Evolutionary conservation across 2,797 vertebrate genomes (phyloP).

Genomic region (Gephyroberyx darwinii): DNA sequence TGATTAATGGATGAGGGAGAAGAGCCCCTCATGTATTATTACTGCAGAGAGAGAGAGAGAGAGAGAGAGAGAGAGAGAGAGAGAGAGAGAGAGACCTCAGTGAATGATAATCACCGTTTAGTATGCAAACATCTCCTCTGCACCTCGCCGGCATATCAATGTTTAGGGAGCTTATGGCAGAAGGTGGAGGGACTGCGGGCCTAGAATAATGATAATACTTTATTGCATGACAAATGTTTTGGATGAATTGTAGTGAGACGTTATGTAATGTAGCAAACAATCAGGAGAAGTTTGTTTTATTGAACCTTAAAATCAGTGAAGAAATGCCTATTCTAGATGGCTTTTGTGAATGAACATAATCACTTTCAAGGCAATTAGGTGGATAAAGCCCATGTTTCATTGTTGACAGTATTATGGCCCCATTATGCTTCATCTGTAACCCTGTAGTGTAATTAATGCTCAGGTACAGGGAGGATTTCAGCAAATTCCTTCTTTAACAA

Average conservation of each 20-base stretch:
- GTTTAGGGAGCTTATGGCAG: slow-evolving; percentile 13
- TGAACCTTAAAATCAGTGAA: too few relatives aligned
- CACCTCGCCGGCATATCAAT: slow-evolving; percentile 62
- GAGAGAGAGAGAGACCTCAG: slow-evolving; percentile 26
- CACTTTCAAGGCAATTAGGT: too few relatives aligned
- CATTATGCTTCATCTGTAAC: too few relatives aligned
- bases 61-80: slow-evolving; percentile 19
- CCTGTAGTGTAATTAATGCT: neutral
- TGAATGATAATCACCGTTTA: slow-evolving; percentile 70
- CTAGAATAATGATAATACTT: slow-evolving; percentile 6
- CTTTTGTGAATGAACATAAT: too few relatives aligned
- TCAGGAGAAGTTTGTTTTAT: too few relatives aligned
- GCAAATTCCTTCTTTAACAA: too few relatives aligned
- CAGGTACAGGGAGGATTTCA: neutral
- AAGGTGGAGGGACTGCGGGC: neutral
- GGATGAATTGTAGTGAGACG: slow-evolving; percentile 4
- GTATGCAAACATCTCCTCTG: slow-evolving; percentile 63
- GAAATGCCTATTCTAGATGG: too few relatives aligned
- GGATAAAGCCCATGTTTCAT: neutral
- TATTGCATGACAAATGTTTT: neutral
- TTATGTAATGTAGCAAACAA: neutral
- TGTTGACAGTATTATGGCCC: neutral
- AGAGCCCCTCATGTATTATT: slow-evolving; percentile 80
- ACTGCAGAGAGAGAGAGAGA: slow-evolving; percentile 61
- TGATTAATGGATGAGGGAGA: slow-evolving; percentile 78